phyloP scores from a whole-genome alignment of 23 tunicate species.

The Halocynthia roretzi region DNA sequence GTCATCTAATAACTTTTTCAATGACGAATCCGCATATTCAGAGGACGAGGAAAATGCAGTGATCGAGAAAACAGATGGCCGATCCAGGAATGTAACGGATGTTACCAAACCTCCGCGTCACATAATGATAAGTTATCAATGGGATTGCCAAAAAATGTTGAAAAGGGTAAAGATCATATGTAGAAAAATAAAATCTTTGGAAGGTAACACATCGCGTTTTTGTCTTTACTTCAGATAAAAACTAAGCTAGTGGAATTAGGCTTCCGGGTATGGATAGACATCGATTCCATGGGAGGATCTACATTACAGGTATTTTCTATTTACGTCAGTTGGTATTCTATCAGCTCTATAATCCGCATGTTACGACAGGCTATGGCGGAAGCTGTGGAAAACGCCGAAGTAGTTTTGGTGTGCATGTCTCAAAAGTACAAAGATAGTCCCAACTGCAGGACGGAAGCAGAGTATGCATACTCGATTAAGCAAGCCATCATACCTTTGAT shows the following conservation, averaged over 20 bases:
- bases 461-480: constrained; percentile 44
- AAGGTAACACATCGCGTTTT: background rate
- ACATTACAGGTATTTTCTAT: constrained; percentile 29
- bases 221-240: constrained; percentile 28
- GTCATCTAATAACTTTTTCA: too few relatives aligned
- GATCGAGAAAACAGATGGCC: background rate
- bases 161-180: constrained; percentile 26
- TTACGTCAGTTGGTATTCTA: too few relatives aligned
- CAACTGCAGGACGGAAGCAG: constrained; percentile 75
- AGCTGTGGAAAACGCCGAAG: constrained; percentile 65
- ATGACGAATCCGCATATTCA: background rate
- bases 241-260: constrained; percentile 13
- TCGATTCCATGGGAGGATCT: constrained; percentile 72
- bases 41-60: constrained; percentile 17
- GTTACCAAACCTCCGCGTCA: too few relatives aligned
- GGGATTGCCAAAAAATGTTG: constrained; percentile 61
- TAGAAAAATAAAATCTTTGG: background rate
- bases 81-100: too few relatives aligned
- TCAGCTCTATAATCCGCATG: too few relatives aligned
- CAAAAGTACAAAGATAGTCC: constrained; percentile 60
- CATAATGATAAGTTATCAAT: constrained; percentile 79
- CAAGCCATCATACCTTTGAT: constrained; percentile 36
- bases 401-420: constrained; percentile 39
- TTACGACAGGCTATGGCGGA: constrained; percentile 51
- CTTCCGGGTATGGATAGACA: constrained; percentile 60